These are phyloP conservation scores for Temnopleurus reevesii DNA, from an alignment of 53 echinoderm and acorn worm species.

Conservation along the genomic window DNA sequence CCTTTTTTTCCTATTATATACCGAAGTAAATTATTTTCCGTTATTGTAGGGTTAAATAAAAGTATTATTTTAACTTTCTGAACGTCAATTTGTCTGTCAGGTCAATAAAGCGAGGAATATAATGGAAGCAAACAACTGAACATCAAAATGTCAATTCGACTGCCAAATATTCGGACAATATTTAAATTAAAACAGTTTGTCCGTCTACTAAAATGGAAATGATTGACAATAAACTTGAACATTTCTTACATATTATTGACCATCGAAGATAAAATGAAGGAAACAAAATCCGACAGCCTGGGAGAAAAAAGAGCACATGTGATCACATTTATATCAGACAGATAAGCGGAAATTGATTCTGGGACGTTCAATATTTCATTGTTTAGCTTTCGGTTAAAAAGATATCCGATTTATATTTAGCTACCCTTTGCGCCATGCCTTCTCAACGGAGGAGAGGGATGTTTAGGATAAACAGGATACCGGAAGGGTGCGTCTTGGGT, in stretches of 20 bases:
- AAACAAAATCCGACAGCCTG: neutral
- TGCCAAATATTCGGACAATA: no score
- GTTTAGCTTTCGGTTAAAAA: neutral
- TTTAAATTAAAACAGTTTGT: no score
- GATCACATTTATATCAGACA: neutral
- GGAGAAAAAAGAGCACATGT: neutral
- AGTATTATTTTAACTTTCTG: no score
- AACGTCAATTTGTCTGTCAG: no score
- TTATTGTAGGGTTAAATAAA: no score
- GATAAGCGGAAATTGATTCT: neutral
- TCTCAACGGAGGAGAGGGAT: neutral
- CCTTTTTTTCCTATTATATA: no score
- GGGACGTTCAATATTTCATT: neutral
- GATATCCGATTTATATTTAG: conserved; percentile 21
- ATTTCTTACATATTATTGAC: neutral
- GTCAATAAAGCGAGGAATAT: no score
- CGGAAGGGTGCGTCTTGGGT: conserved; percentile 39
- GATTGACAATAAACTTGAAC: neutral
- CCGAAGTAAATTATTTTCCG: no score
- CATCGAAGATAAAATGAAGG: neutral
- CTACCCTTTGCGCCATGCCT: neutral
- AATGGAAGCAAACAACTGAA: no score
- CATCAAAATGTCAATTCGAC: no score
- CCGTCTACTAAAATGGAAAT: neutral
- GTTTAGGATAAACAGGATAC: conserved; percentile 37